Evolutionary conservation across 2,113 vertebrate genomes (phyloP).

Genomic region (Lagopus muta): DNA sequence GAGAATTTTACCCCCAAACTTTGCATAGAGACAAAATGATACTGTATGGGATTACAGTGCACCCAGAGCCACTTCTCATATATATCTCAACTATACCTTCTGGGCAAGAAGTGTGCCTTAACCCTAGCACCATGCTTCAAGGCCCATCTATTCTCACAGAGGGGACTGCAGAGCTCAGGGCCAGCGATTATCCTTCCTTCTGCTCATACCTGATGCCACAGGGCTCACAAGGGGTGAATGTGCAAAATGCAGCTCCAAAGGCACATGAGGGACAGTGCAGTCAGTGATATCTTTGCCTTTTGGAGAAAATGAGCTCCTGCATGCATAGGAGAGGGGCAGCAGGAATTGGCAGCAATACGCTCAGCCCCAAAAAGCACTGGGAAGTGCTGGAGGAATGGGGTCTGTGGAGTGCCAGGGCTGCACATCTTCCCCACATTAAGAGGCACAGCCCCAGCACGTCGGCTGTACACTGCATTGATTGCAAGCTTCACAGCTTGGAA

Average conservation of each 20-base stretch:
- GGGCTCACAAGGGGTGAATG: neutral
- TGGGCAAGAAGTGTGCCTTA: neutral
- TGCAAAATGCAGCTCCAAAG: neutral
- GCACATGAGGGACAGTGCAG: neutral
- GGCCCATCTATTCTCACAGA: neutral
- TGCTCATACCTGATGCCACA: neutral
- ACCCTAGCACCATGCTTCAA: too few relatives aligned
- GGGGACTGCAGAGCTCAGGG: neutral
- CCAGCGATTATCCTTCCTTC: neutral
- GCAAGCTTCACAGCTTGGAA: constrained; percentile 47
- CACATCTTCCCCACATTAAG: neutral
- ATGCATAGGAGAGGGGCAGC: neutral
- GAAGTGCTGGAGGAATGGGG: neutral
- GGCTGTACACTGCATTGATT: neutral
- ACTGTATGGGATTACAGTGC: neutral
- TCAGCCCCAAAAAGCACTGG: rapidly evolving
- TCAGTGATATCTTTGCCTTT: neutral
- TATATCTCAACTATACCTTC: neutral
- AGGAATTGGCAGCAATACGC: neutral
- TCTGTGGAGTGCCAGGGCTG: neutral
- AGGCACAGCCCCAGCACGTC: neutral
- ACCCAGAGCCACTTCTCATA: neutral
- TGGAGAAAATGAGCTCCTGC: neutral
- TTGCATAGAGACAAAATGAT: neutral
- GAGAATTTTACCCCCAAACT: neutral